Evolutionary conservation across 1,140 invertebrate genomes (phyloP).

Genomic region (Trialeurodes vaporariorum): DNA sequence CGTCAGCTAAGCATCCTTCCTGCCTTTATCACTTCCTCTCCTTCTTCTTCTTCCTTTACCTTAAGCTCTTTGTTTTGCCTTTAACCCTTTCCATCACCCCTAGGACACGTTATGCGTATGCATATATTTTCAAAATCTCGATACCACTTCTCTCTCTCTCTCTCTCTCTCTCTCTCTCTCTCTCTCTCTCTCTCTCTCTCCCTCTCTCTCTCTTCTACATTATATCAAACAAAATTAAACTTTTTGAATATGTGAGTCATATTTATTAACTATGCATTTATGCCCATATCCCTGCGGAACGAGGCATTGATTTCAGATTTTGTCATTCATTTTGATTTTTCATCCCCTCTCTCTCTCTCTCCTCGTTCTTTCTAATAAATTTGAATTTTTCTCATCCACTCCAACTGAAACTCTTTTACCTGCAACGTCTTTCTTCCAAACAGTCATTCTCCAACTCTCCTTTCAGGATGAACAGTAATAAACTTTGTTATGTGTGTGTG

Average conservation of each 20-base stretch:
- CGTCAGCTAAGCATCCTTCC: neutral
- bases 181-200: too few relatives aligned
- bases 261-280: too few relatives aligned
- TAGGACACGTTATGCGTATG: neutral
- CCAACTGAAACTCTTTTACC: neutral
- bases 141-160: too few relatives aligned
- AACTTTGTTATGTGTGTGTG: too few relatives aligned
- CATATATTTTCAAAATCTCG: neutral
- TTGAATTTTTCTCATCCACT: neutral
- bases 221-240: neutral
- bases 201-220: neutral
- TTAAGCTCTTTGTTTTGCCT: neutral
- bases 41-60: neutral
- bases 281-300: too few relatives aligned
- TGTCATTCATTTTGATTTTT: neutral
- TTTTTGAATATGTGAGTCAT: too few relatives aligned
- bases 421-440: too few relatives aligned
- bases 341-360: neutral
- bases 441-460: too few relatives aligned
- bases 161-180: too few relatives aligned
- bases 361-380: neutral
- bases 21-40: neutral
- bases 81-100: neutral
- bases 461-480: too few relatives aligned
- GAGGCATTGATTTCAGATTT: neutral